Evolutionary conservation across 1,140 invertebrate species (phyloP), one percentile per base, ranked within the genome.

Genomic region (Goniozus legneri): DNA sequence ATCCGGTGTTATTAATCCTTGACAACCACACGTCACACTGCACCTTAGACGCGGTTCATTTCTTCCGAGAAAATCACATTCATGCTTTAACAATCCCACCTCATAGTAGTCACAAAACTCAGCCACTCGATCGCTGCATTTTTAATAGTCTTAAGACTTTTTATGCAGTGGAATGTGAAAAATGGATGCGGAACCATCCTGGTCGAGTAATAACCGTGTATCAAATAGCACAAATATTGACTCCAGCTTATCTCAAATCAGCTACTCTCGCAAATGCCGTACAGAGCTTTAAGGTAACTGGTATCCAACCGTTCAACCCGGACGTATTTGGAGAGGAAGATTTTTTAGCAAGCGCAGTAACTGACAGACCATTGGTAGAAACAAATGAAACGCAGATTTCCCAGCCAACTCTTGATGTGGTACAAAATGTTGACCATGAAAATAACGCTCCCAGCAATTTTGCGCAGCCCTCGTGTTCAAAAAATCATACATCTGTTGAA

Each of bases 221-320:
- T 24, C 62, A 73, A 47, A 58, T 74, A 8, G 52, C 47, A 8
- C 30, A 30, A 16, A 39, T 73, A 18, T 59, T 73, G 54, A 60
- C 53, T 7, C 21, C 60, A 57, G 60, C 67, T 19, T 74, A 62
- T 60, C 36, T 51, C 4, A 63, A 64, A 40, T 58, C 57, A 20
- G 67, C 66, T 22, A 58, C 51, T 12, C 44, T 66, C 7, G 43
- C 51, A 14, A 68, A 58, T 58, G 59, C 45, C n/a, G 40, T 50
- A 8, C 56, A 45, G 45, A 46, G 52, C 10, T 67, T 68, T 52
- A 44, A 52, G 44, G 46, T 39, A n/a, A 41, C 54, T 50, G 66
- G 58, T 10, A 63, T 71, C 20, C 48, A 30, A 13, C 63, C 68
- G 16, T 31, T 65, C 7, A 50, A 68, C 47, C 30, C 42, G 18